Evolutionary conservation across 1,140 invertebrate genomes (phyloP).

Genomic region (Yoshiicerus persimilis): DNA sequence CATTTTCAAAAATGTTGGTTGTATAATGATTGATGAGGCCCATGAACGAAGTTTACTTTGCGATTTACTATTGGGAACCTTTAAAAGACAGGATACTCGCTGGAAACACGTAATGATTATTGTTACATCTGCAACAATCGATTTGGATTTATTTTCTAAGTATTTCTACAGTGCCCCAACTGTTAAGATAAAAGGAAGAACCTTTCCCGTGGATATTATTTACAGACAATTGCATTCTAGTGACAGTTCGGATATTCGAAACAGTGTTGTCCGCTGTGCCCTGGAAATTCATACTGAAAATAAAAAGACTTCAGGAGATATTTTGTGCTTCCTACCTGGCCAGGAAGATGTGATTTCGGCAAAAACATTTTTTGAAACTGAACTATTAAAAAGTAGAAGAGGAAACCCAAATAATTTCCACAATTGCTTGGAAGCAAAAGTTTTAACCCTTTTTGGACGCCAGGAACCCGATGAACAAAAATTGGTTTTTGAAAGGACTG

Average conservation of each 20-base stretch:
- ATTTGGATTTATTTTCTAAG: conserved; percentile 68
- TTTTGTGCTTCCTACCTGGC: neutral
- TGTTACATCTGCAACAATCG: conserved; percentile 85
- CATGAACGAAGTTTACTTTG: conserved; percentile 71
- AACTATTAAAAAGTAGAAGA: neutral
- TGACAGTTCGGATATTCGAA: conserved; percentile 48
- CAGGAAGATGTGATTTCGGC: neutral
- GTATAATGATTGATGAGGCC: conserved; percentile 76
- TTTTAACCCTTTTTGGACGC: neutral
- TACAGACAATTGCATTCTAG: conserved; percentile 51
- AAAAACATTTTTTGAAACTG: conserved; percentile 66
- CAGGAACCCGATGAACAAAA: conserved; percentile 66
- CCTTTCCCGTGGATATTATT: conserved; percentile 62
- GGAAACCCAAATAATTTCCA: neutral
- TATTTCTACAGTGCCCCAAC: conserved; percentile 66
- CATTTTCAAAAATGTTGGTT: conserved; percentile 60
- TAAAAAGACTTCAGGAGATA: neutral
- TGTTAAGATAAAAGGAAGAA: conserved; percentile 59
- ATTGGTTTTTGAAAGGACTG: conserved; percentile 77
- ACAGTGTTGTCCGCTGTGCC: conserved; percentile 38
- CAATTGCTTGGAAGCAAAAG: neutral
- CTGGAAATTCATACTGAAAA: neutral
- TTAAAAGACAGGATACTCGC: conserved; percentile 57
- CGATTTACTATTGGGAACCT: conserved; percentile 62
- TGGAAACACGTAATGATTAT: conserved; percentile 66